Percentiles rank a stretch among this genome's conserved stretches.
These are phyloP conservation scores for Sphaeridia pumilis DNA, from an alignment of 2,888 invertebrate species.

Conservation along the genomic window DNA sequence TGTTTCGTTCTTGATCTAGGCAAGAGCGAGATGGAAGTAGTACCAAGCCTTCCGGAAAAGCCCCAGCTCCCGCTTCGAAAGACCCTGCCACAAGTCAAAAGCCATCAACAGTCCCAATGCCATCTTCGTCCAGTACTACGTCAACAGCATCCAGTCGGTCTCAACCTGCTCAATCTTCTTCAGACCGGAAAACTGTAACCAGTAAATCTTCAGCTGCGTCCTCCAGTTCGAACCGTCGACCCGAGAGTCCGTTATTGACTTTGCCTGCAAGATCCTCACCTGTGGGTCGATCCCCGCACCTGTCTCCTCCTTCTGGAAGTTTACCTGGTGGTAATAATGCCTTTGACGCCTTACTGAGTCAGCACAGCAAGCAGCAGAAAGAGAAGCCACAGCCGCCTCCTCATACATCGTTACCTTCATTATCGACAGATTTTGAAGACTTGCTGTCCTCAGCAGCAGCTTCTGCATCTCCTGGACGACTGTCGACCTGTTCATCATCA, in stretches of 20 bases:
- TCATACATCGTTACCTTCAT: constrained; percentile 36
- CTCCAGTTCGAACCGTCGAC: constrained; percentile 4
- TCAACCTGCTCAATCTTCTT: constrained; percentile 1
- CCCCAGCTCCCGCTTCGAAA: background rate
- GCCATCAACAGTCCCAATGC: constrained; percentile 14
- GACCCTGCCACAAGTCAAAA: background rate
- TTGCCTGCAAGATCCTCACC: background rate
- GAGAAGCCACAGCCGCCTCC: constrained; percentile 25
- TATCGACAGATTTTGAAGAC: constrained; percentile 29
- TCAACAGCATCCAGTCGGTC: background rate
- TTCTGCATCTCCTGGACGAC: too few species aligned
- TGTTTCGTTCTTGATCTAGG: constrained; percentile 28
- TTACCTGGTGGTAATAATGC: constrained; percentile 4
- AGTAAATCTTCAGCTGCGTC: background rate
- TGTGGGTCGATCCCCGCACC: background rate
- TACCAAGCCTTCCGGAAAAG: constrained; percentile 1
- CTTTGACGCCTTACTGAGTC: constrained; percentile 17
- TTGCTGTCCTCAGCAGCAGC: constrained; percentile 13
- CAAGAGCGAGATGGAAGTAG: constrained; percentile 19
- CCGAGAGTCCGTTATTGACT: background rate
- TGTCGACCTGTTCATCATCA: background rate
- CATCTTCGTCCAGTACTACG: too few species aligned
- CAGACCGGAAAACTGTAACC: background rate
- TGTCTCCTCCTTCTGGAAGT: constrained; percentile 5
- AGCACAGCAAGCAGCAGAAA: constrained; percentile 9